Percentiles rank a stretch among this genome's conserved stretches.
These are phyloP conservation scores for Cecropterus lyciades DNA, from an alignment of 1,140 invertebrate species.

Conservation along the genomic window DNA sequence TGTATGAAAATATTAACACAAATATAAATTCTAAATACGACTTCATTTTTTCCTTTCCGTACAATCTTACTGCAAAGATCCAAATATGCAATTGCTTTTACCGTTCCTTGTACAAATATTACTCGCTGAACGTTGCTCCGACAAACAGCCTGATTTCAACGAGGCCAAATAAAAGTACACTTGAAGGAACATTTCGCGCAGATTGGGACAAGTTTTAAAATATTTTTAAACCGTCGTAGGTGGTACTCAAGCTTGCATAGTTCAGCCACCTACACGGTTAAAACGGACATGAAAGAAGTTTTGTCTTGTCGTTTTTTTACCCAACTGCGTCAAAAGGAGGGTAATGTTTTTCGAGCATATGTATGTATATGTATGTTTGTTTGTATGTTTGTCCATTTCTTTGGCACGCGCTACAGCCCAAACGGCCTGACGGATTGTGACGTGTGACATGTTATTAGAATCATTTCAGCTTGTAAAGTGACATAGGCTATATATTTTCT, in stretches of 20 bases:
- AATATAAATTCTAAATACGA: background rate
- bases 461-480: too few relatives aligned
- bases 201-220: constrained; percentile 17
- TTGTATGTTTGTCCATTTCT: too few relatives aligned
- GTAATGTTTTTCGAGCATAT: too few relatives aligned
- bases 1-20: background rate
- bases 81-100: constrained; percentile 3
- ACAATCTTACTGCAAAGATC: background rate
- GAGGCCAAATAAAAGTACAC: constrained; percentile 24
- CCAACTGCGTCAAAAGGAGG: too few relatives aligned
- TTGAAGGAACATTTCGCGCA: constrained; percentile 6
- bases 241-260: background rate
- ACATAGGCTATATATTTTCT: too few relatives aligned
- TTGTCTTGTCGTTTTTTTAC: too few relatives aligned
- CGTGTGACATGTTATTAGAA: too few relatives aligned
- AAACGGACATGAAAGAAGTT: background rate
- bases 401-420: too few relatives aligned
- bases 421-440: too few relatives aligned
- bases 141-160: constrained; percentile 25
- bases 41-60: background rate
- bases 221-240: constrained; percentile 5
- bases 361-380: too few relatives aligned
- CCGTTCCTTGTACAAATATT: constrained; percentile 12
- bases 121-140: background rate
- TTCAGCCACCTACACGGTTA: background rate